A percentile compares a stretch with the other conserved stretches of the same genome.
Evolutionary conservation across 2,113 vertebrate species (phyloP).

Genomic region (Taxidea taxus): DNA sequence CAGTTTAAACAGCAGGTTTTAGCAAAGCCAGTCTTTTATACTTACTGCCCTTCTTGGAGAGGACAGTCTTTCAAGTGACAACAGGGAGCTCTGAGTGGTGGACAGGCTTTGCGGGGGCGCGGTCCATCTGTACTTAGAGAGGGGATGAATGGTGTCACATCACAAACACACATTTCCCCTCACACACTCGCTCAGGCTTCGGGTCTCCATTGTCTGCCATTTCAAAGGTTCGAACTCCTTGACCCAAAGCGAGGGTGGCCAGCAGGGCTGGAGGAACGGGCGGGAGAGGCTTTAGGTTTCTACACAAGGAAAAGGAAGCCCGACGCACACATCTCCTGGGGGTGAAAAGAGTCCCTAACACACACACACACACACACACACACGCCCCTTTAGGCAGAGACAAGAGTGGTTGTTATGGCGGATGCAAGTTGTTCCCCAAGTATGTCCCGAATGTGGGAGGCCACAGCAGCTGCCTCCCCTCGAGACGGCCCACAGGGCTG

Average conservation of each 20-base stretch:
- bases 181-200: background rate
- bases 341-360: background rate
- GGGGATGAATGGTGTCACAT: fast-evolving
- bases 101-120: background rate
- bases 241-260: background rate
- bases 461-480: slow-evolving; percentile 68
- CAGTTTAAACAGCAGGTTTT: background rate
- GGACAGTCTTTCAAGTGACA: too few relatives aligned
- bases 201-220: background rate
- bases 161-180: background rate
- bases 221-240: background rate
- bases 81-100: background rate
- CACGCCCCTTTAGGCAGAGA: background rate
- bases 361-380: background rate
- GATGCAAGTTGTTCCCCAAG: background rate
- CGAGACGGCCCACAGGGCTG: slow-evolving; percentile 35
- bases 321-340: background rate
- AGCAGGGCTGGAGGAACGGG: background rate
- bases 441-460: slow-evolving; percentile 59
- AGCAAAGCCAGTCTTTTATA: background rate
- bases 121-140: background rate
- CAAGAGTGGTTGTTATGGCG: too few relatives aligned
- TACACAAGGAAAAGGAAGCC: background rate
- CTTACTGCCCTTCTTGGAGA: background rate
- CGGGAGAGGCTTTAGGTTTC: background rate